These are phyloP conservation scores for Turritopsis rubra DNA, from an alignment of 30 jellyfish, hydroid and myxozoan species.

Conservation along the genomic window DNA sequence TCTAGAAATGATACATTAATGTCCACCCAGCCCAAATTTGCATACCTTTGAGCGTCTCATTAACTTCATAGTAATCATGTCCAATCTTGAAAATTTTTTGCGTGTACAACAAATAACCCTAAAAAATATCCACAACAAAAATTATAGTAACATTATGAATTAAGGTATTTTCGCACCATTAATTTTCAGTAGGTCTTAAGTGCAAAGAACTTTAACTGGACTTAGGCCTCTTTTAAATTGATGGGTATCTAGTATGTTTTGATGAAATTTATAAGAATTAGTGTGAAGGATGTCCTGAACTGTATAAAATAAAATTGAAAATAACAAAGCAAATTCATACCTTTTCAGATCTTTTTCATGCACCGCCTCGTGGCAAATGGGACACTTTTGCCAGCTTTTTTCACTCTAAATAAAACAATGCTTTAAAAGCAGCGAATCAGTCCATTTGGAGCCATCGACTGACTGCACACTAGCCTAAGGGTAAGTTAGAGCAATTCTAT, in stretches of 20 bases:
- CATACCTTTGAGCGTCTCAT: conserved; percentile 79
- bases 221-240: too few relatives aligned
- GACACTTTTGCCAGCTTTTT: conserved; percentile 71
- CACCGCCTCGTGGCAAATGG: conserved; percentile 75
- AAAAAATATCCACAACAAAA: background rate
- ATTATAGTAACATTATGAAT: background rate
- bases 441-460: too few relatives aligned
- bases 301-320: too few relatives aligned
- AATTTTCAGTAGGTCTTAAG: too few relatives aligned
- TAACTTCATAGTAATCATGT: conserved; percentile 50
- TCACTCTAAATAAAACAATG: conserved; percentile 44
- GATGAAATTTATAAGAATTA: too few relatives aligned
- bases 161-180: too few relatives aligned
- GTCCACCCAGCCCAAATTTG: background rate
- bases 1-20: too few relatives aligned
- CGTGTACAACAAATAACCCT: conserved; percentile 48
- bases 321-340: background rate
- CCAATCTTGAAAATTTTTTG: conserved; percentile 56
- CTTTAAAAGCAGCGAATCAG: background rate
- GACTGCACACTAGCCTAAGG: background rate
- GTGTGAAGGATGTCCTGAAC: too few relatives aligned
- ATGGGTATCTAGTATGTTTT: too few relatives aligned
- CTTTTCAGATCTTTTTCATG: conserved; percentile 67
- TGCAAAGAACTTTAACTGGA: too few relatives aligned
- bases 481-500: too few relatives aligned